phyloP scores from a whole-genome alignment of 2,113 vertebrate genomes.

The Leuciscus idus region DNA sequence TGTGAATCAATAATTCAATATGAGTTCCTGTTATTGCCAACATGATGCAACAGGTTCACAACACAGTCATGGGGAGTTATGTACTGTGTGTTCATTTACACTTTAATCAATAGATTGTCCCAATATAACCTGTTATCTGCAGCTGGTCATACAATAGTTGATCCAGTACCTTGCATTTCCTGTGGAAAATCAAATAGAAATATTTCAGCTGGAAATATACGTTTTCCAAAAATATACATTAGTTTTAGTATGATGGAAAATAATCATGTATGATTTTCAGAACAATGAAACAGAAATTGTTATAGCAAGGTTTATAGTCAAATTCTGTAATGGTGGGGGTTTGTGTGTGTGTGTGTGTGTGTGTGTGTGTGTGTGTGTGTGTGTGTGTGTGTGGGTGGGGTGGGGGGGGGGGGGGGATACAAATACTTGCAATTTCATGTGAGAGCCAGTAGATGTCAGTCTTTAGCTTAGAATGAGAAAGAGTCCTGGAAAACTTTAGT shows the following conservation, averaged over 20 bases:
- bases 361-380: no score
- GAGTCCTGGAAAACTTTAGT: not conserved
- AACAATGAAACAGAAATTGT: not conserved
- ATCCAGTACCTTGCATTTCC: not conserved
- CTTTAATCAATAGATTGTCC: slow-evolving; percentile 19
- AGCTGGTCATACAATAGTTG: not conserved
- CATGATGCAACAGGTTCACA: slow-evolving; percentile 75
- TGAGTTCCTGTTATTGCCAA: slow-evolving; percentile 70
- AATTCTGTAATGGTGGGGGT: not conserved
- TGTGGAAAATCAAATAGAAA: not conserved
- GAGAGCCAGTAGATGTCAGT: slow-evolving; percentile 27
- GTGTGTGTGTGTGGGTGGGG: no score
- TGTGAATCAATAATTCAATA: slow-evolving; percentile 75
- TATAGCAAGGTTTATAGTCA: not conserved
- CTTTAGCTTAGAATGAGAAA: not conserved
- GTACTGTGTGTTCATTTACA: slow-evolving; percentile 12
- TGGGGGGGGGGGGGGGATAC: no score
- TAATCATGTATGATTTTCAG: not conserved
- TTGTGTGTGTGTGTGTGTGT: no score
- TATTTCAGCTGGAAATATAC: not conserved
- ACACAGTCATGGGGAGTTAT: not conserved
- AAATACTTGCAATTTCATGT: not conserved
- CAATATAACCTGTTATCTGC: not conserved
- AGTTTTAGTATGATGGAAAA: not conserved
- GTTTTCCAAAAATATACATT: not conserved